These are phyloP conservation scores for Chiloscyllium plagiosum DNA, from an alignment of 2,113 vertebrate genomes.

Conservation along the genomic window DNA sequence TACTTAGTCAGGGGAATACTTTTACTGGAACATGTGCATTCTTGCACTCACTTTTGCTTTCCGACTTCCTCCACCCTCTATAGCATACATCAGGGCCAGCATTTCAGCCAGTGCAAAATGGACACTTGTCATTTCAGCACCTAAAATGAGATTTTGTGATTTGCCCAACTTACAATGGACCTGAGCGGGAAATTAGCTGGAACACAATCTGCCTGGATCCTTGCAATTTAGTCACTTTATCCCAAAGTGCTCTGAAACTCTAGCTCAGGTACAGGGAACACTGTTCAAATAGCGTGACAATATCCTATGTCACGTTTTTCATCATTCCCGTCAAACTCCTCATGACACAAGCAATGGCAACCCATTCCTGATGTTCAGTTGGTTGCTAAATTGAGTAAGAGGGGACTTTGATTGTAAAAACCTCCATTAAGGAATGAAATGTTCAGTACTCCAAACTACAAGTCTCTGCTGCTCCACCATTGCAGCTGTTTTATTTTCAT, in stretches of 20 bases:
- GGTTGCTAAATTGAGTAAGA: background rate
- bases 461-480: background rate
- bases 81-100: background rate
- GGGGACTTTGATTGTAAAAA: background rate
- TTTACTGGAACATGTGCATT: background rate
- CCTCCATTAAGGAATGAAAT: background rate
- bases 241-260: background rate
- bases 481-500: no score
- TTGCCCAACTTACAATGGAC: background rate
- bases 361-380: background rate
- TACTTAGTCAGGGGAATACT: background rate
- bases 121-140: background rate
- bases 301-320: background rate
- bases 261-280: background rate
- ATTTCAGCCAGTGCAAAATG: background rate
- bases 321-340: background rate
- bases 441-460: background rate
- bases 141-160: background rate
- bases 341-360: background rate
- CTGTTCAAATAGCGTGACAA: background rate
- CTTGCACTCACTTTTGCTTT: background rate
- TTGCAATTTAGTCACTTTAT: background rate
- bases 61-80: no score
- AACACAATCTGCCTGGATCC: background rate
- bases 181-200: background rate